These are phyloP conservation scores for Nymphalis c-album DNA, from an alignment of 2,888 invertebrate species.

Conservation along the genomic window DNA sequence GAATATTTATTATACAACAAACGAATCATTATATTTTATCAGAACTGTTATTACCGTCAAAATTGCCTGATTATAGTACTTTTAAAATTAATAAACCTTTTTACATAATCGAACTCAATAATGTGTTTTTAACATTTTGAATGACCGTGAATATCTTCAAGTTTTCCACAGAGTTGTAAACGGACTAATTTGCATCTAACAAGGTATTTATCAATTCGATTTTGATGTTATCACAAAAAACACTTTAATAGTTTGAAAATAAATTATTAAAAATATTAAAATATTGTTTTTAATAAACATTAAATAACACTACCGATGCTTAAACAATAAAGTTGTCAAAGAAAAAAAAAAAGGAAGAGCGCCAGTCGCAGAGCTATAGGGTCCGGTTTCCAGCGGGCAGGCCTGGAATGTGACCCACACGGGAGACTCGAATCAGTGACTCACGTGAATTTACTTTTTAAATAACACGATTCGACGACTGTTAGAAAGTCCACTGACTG, in stretches of 20 bases:
- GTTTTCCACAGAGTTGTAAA: background rate
- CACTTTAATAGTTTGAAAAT: background rate
- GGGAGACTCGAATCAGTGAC: slow-evolving; percentile 67
- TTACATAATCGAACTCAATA: too few relatives aligned
- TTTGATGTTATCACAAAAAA: background rate
- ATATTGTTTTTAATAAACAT: background rate
- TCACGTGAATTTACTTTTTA: slow-evolving; percentile 58
- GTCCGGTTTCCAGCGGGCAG: slow-evolving; percentile 51
- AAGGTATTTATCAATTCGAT: background rate
- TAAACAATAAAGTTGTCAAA: slow-evolving; percentile 38
- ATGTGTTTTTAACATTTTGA: background rate
- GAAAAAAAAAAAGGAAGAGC: slow-evolving; percentile 44
- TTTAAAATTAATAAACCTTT: too few relatives aligned
- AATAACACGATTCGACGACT: slow-evolving; percentile 51
- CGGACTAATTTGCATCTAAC: background rate
- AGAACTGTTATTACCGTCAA: too few relatives aligned
- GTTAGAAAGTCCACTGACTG: slow-evolving; percentile 61
- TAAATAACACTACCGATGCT: slow-evolving; percentile 29
- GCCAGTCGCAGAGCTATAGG: slow-evolving; percentile 40
- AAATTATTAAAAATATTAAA: background rate
- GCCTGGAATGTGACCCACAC: slow-evolving; percentile 78
- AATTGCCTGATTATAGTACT: too few relatives aligned
- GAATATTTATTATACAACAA: background rate
- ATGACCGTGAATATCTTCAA: background rate
- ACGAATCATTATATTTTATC: background rate